Conservation (phyloP, 2,797 vertebrate species). For the Sebastes hubbsi region DNA sequence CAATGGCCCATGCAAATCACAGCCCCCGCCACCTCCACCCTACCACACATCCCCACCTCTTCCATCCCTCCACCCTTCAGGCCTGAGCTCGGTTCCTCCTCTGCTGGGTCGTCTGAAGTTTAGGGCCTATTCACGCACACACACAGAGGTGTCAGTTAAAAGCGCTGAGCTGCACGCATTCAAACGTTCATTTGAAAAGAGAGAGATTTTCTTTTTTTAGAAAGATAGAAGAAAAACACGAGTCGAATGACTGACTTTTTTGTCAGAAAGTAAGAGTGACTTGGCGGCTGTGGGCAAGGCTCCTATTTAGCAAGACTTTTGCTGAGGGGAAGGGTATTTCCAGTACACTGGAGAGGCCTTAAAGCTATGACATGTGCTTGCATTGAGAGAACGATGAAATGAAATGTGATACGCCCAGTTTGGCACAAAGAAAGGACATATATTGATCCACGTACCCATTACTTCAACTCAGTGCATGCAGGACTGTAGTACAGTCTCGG, state of each 20-base stretch:
- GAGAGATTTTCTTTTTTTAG: slow-evolving; percentile 57
- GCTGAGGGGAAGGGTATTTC: slow-evolving; percentile 16
- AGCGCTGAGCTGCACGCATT: slow-evolving; percentile 76
- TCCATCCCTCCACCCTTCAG: slow-evolving; percentile 68
- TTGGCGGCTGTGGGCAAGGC: slow-evolving; percentile 46
- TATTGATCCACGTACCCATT: not conserved
- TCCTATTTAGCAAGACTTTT: slow-evolving; percentile 25
- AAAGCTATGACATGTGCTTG: slow-evolving; percentile 16
- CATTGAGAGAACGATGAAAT: slow-evolving; percentile 33
- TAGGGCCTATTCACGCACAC: slow-evolving; percentile 76
- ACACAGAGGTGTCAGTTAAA: slow-evolving; percentile 82
- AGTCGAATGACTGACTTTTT: slow-evolving; percentile 76
- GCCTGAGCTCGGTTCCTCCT: slow-evolving; percentile 69
- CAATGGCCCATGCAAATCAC: slow-evolving; percentile 88
- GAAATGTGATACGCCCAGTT: slow-evolving; percentile 19
- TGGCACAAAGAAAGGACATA: not conserved
- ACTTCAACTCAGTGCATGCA: not conserved
- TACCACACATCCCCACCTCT: slow-evolving; percentile 67
- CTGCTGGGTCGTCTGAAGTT: slow-evolving; percentile 82
- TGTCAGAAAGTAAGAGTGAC: slow-evolving; percentile 69
- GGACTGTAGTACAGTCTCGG: too few relatives aligned
- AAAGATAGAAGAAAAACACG: slow-evolving; percentile 69
- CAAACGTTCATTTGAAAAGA: slow-evolving; percentile 61
- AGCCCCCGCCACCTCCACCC: slow-evolving; percentile 71
- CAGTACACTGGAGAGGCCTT: slow-evolving; percentile 21